phyloP scores from a whole-genome alignment of 1,140 invertebrate genomes.

The Zaprionus capensis region DNA sequence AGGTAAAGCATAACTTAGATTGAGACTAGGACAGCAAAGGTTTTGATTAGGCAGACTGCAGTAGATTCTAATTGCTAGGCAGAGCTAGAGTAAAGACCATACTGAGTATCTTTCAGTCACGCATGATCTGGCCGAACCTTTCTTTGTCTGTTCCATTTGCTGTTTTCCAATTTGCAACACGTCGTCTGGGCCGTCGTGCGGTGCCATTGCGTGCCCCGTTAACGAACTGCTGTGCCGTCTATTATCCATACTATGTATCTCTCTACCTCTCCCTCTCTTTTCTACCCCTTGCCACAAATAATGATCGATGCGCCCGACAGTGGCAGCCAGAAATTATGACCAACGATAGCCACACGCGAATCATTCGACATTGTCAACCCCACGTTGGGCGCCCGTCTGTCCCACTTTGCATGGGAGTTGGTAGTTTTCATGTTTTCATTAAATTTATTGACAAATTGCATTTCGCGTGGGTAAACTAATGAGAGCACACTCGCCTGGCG shows the following conservation, averaged over 20 bases:
- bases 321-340: slow-evolving; percentile 67
- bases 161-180: slow-evolving; percentile 61
- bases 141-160: slow-evolving; percentile 2
- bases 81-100: too few species aligned
- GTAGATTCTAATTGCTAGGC: too few species aligned
- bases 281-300: slow-evolving; percentile 20
- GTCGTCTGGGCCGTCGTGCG: slow-evolving; percentile 17
- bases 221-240: slow-evolving; percentile 39
- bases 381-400: slow-evolving; percentile 9
- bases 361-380: slow-evolving; percentile 39
- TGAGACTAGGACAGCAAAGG: too few species aligned
- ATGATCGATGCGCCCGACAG: slow-evolving; percentile 66
- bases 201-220: slow-evolving; percentile 24
- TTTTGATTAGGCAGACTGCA: too few species aligned
- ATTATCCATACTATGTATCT: slow-evolving; percentile 19
- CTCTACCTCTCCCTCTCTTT: not conserved
- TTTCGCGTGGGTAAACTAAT: slow-evolving; percentile 62
- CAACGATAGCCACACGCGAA: slow-evolving; percentile 62
- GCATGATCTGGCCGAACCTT: not conserved
- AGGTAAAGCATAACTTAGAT: too few species aligned
- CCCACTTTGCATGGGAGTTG: slow-evolving; percentile 62
- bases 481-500: slow-evolving; percentile 55
- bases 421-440: slow-evolving; percentile 80
- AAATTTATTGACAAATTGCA: slow-evolving; percentile 81
- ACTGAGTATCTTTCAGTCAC: not conserved